Conservation (phyloP, 2,888 invertebrate genomes). For the Hybos culiciformis region DNA sequence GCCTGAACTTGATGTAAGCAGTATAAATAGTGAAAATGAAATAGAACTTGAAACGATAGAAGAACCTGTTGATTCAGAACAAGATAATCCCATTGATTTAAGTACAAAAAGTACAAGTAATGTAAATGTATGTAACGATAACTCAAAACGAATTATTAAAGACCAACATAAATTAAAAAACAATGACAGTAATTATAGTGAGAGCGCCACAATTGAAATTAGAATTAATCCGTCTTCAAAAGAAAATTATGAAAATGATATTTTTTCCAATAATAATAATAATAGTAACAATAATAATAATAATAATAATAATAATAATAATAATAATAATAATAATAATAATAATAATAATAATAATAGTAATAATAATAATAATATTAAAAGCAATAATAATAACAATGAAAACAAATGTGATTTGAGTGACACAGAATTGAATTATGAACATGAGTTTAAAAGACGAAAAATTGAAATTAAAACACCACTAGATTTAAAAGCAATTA, state of each 20-base stretch:
- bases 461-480: slow-evolving; percentile 30
- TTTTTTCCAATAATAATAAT: slow-evolving; percentile 16
- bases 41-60: neutral
- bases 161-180: too few relatives aligned
- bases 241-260: slow-evolving; percentile 21
- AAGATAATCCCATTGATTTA: slow-evolving; percentile 65
- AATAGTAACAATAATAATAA: slow-evolving; percentile 18
- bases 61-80: neutral
- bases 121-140: slow-evolving; percentile 22
- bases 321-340: slow-evolving; percentile 19
- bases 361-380: slow-evolving; percentile 16
- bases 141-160: slow-evolving; percentile 12
- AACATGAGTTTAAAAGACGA: slow-evolving; percentile 40
- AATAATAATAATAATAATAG: slow-evolving; percentile 15
- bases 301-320: slow-evolving; percentile 15
- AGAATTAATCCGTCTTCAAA: slow-evolving; percentile 23
- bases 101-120: slow-evolving; percentile 47
- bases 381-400: too few relatives aligned
- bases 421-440: slow-evolving; percentile 39
- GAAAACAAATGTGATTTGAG: too few relatives aligned
- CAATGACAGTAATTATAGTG: neutral
- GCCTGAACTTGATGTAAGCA: slow-evolving; percentile 28
- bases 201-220: slow-evolving; percentile 11
- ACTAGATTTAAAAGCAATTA: slow-evolving; percentile 49
- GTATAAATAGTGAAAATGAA: neutral